Conservation (phyloP, 2,888 invertebrate species). For the Acrobasis consociella region DNA sequence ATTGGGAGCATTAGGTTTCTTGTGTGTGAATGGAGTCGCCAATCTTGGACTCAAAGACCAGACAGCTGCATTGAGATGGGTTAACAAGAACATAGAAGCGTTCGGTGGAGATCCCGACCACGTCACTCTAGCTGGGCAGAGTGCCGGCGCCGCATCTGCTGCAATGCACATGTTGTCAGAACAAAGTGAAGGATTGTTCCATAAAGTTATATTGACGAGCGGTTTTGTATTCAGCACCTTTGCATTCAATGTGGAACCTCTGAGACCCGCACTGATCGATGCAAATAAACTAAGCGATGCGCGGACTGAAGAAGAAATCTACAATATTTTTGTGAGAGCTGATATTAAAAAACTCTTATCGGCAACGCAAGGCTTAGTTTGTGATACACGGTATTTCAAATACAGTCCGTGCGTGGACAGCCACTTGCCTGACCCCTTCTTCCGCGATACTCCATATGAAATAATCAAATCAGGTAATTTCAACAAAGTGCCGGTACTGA, state of each 20-base stretch:
- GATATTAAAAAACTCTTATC: slow-evolving; percentile 48
- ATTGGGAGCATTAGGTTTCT: slow-evolving; percentile 66
- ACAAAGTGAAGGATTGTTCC: slow-evolving; percentile 61
- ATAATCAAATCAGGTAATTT: slow-evolving; percentile 60
- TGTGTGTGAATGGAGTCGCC: slow-evolving; percentile 62
- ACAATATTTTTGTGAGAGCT: slow-evolving; percentile 49
- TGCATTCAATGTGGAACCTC: slow-evolving; percentile 63
- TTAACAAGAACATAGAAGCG: slow-evolving; percentile 59
- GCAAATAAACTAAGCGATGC: slow-evolving; percentile 53
- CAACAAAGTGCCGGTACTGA: slow-evolving; percentile 64
- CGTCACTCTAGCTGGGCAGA: slow-evolving; percentile 70
- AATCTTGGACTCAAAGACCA: slow-evolving; percentile 74
- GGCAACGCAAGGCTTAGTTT: slow-evolving; percentile 54
- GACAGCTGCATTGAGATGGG: slow-evolving; percentile 68
- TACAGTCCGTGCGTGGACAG: slow-evolving; percentile 67
- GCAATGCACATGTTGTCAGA: slow-evolving; percentile 65
- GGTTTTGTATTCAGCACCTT: slow-evolving; percentile 64
- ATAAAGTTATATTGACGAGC: slow-evolving; percentile 68
- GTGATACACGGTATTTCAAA: slow-evolving; percentile 63
- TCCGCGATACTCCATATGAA: slow-evolving; percentile 62
- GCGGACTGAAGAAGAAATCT: slow-evolving; percentile 45
- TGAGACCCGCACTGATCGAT: slow-evolving; percentile 52
- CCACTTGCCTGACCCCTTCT: slow-evolving; percentile 59
- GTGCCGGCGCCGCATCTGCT: slow-evolving; percentile 67
- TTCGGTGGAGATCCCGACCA: slow-evolving; percentile 75